Evolutionary conservation across 1,140 invertebrate species (phyloP), one percentile per base, ranked within the genome.

Genomic region (Hirudo medicinalis): DNA sequence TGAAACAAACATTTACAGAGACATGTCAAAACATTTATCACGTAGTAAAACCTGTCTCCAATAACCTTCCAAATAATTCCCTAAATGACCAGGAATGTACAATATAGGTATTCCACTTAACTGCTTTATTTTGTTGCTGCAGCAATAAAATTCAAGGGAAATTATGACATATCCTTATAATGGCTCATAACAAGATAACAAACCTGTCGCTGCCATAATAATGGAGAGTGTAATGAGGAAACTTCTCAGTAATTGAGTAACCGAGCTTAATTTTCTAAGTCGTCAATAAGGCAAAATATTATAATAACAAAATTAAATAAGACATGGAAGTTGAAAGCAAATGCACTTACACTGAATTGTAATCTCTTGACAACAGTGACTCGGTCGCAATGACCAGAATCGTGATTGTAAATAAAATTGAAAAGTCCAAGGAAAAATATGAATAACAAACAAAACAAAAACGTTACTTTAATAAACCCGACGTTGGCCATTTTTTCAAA

Each of bases 151-250:
- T 63, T 63, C 43, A 49, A 49, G 11, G 3, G 1, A 15, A 49
- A 8, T 49, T 49, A 49, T 2, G 43, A 11, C 15, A 11, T 49
- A 49, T 36, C 32, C 43, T 5, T 9, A 9, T 49, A 9, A 17
- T 11, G 43, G 13, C 11, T 49, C 43, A 49, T 17, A 49, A 4
- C 6, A 9, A 22, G 4, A n/a, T 22, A 20, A 63, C 20, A 25
- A 57, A 63, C 57, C 29, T 32, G 22, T 63, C 57, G 22, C 29
- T 63, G 8, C 57, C 57, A 63, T 63, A 63, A 32, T 63, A 63
- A 19, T 15, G 29, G 22, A 63, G 57, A 25, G 22, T 63, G 15
- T 63, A 63, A 11, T 63, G 22, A 63, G 57, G 57, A 32, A 63
- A 63, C 29, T 63, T 63, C 22, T 63, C 57, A 13, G 57, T 63